A percentile compares a stretch with the other conserved stretches of the same genome.
These are phyloP conservation scores for Parapristionchus giblindavisi DNA, from an alignment of 2,888 invertebrate genomes.

Conservation along the genomic window DNA sequence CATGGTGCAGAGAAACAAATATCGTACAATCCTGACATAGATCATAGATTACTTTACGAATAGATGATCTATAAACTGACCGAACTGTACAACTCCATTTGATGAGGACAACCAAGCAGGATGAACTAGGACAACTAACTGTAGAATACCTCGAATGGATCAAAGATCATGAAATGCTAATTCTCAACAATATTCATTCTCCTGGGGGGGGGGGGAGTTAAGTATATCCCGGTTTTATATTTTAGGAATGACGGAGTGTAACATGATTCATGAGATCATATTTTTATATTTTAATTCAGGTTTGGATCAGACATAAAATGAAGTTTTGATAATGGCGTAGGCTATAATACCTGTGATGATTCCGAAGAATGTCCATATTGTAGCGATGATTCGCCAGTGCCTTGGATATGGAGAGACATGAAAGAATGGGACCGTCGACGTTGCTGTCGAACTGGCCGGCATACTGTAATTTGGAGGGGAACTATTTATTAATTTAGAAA, in stretches of 20 bases:
- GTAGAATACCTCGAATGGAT: slow-evolving; percentile 80
- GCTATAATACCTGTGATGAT: slow-evolving; percentile 2
- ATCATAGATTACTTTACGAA: not conserved
- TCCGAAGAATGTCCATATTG: slow-evolving; percentile 23
- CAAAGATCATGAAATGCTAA: too few relatives aligned
- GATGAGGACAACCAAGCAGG: slow-evolving; percentile 74
- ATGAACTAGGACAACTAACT: slow-evolving; percentile 91
- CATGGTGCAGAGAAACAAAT: slow-evolving; percentile 16
- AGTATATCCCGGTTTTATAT: too few relatives aligned
- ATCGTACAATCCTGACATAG: slow-evolving; percentile 34
- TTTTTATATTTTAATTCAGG: too few relatives aligned
- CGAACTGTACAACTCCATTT: slow-evolving; percentile 12
- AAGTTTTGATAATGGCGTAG: not conserved
- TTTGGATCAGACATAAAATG: too few relatives aligned
- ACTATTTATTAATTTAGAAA: too few relatives aligned
- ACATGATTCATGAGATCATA: too few relatives aligned
- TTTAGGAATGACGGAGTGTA: too few relatives aligned
- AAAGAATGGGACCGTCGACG: slow-evolving; percentile 14
- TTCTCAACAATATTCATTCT: too few relatives aligned
- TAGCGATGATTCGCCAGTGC: slow-evolving; percentile 17
- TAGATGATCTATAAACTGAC: not conserved
- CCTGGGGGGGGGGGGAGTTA: too few relatives aligned
- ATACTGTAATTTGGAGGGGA: too few relatives aligned
- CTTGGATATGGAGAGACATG: slow-evolving; percentile 4
- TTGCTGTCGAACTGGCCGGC: slow-evolving; percentile 26